Base-by-base conservation (phyloP, 2,113 vertebrate genomes). In the Canis aureus region DNA sequence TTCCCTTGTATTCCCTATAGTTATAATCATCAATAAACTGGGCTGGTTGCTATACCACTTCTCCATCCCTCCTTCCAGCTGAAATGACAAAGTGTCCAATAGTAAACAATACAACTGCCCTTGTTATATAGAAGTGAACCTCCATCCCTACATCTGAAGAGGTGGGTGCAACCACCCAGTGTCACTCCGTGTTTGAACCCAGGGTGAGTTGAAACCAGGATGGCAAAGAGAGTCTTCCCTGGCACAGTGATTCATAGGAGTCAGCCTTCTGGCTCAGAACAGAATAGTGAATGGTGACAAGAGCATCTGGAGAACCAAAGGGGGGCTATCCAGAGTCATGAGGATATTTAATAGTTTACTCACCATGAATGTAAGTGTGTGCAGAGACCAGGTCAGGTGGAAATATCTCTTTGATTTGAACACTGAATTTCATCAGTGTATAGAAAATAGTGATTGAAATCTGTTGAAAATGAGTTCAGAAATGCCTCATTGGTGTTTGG, bases 321-420 rank as follows among this genome's bases (percentile, higher is more conserved):
- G 59, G 35, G n/a, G 59, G 62, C 29, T 8, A 19, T 43, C 23
- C 16, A 49, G 64, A 55, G 16, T 71, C 16, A 62, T 49, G 8
- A 57, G 51, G 74, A 19, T 86, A 17, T 87, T 76, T 86, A 22
- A 81, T 76, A 91, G n/a, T 62, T 93, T 83, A 64, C 16, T 97
- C 49, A 90, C 35, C 35, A 94, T 25, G 19, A 10, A 76, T 59
- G 27, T 82, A 57, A 88, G 64, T 80, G 57, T 76, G 27, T 60
- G 15, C 15, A 82, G 51, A 96, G 38, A 38, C 35, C 62, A 85
- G 67, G 64, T 92, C 55, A 49, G 4, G 12, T 38, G 87, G 69
- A 43, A 81, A 55, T 74, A 67, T 12, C 19, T 80, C 85, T 71
- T 4, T 55, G n/a, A 94, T 66, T 22, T 73, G 55, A 92, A 94